Percentiles rank a stretch among this genome's conserved stretches.
Conservation (phyloP, 1,140 invertebrate species). For the Hermetia illucens region DNA sequence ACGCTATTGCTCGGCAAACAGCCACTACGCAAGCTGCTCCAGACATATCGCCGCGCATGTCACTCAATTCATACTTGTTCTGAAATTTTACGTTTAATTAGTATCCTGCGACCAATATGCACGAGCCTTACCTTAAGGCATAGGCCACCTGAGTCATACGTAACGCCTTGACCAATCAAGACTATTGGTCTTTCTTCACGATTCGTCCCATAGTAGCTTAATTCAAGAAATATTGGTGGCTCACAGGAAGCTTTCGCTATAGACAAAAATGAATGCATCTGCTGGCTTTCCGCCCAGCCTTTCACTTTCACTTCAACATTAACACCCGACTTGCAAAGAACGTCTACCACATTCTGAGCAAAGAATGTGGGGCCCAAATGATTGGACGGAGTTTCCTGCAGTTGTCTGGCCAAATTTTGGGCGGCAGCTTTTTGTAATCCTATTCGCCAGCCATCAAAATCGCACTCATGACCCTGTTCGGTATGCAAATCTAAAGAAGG, state of each 20-base stretch:
- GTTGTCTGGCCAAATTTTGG: slow-evolving; percentile 65
- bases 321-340: slow-evolving; percentile 36
- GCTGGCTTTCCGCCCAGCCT: slow-evolving; percentile 53
- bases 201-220: slow-evolving; percentile 36
- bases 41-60: slow-evolving; percentile 87
- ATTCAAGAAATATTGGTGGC: slow-evolving; percentile 62
- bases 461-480: slow-evolving; percentile 29
- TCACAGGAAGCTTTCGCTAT: slow-evolving; percentile 63
- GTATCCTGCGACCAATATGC: too few relatives aligned
- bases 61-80: slow-evolving; percentile 25
- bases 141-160: slow-evolving; percentile 83
- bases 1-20: slow-evolving; percentile 55
- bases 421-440: slow-evolving; percentile 60
- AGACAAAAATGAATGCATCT: slow-evolving; percentile 66
- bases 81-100: too few relatives aligned
- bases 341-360: slow-evolving; percentile 44
- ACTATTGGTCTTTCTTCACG: slow-evolving; percentile 34
- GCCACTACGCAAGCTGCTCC: slow-evolving; percentile 73
- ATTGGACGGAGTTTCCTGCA: slow-evolving; percentile 79
- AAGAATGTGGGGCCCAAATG: slow-evolving; percentile 75
- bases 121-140: slow-evolving; percentile 69
- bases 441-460: slow-evolving; percentile 47
- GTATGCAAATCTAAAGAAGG: slow-evolving; percentile 29
- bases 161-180: slow-evolving; percentile 75
- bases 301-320: slow-evolving; percentile 43